Evolutionary conservation across 2,797 vertebrate genomes (phyloP), one percentile per base, ranked within the genome.

Genomic region (Danio aesculapii): DNA sequence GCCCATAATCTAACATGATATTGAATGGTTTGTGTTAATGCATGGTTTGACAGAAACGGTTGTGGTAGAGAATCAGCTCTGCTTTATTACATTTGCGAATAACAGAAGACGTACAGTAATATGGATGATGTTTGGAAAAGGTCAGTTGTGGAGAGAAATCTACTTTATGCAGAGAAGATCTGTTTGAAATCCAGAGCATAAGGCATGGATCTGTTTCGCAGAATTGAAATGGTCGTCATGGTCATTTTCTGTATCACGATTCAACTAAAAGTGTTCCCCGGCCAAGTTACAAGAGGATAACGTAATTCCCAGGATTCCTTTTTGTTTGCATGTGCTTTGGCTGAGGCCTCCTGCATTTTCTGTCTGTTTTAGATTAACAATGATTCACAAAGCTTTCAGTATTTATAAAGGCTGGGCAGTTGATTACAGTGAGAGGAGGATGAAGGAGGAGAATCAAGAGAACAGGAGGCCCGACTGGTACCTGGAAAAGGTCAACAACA

Each of bases 401-500:
- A 62, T 63, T 71, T 79, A 17, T 61, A 62, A 71, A 57, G 58
- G 67, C 58, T 39, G 58, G 49, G 43, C 75, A 47, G 63, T 77
- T 57, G 41, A 77, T 47, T 47, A 68, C 58, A 73, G 44, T 1
- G 16, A 81, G 46, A 81, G 46, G 46, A 75, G 53, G 52, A 59
- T 64, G 21, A 5, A 75, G 61, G 44, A 13, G 9, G 66, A 53
- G 62, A 50, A 58, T 68, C n/a, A 41, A 69, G 16, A n/a, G 41
- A 49, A 59, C n/a, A 50, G 61, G 41, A 66, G 71, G 63, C 61
- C 61, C 70, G 53, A 7, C 8, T 43, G 53, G 46, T 83, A 78
- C 75, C 75, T 83, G 75, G 52, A 58, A 78, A 83, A 66, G 52
- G 62, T 83, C 68, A 83, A 66, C 17, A 66, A 72, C 75, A 73